Evolutionary conservation across 1,140 invertebrate species (phyloP).

Genomic region (Ceratitis capitata): DNA sequence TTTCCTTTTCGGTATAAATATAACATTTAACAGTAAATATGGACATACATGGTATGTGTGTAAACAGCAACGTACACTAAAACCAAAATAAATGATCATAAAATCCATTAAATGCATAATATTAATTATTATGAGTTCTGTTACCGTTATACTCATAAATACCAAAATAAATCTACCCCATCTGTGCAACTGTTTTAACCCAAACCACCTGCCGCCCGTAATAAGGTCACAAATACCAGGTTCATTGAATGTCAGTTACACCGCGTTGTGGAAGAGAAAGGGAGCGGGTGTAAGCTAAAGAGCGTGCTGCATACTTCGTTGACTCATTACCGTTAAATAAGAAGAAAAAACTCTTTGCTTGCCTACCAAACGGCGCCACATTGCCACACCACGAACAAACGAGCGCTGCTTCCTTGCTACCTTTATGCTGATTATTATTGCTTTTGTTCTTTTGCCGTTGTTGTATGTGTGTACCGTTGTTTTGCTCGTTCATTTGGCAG

Average conservation of each 20-base stretch:
- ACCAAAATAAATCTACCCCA: neutral
- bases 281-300: neutral
- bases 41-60: no score
- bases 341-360: no score
- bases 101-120: slow-evolving; percentile 20
- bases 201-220: slow-evolving; percentile 17
- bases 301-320: no score
- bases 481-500: neutral
- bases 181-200: neutral
- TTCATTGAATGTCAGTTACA: neutral
- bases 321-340: no score
- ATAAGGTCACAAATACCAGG: slow-evolving; percentile 4
- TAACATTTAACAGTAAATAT: neutral
- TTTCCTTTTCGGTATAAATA: neutral
- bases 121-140: slow-evolving; percentile 18
- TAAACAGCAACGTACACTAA: neutral
- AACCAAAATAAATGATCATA: slow-evolving; percentile 14
- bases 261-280: neutral
- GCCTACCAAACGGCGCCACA: neutral
- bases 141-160: slow-evolving; percentile 21
- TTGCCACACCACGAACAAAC: neutral
- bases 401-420: neutral
- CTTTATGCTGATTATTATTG: neutral
- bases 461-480: neutral
- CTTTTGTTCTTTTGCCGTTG: neutral